phyloP scores from a whole-genome alignment of 2,888 invertebrate genomes.

The Epistrophe eligans region DNA sequence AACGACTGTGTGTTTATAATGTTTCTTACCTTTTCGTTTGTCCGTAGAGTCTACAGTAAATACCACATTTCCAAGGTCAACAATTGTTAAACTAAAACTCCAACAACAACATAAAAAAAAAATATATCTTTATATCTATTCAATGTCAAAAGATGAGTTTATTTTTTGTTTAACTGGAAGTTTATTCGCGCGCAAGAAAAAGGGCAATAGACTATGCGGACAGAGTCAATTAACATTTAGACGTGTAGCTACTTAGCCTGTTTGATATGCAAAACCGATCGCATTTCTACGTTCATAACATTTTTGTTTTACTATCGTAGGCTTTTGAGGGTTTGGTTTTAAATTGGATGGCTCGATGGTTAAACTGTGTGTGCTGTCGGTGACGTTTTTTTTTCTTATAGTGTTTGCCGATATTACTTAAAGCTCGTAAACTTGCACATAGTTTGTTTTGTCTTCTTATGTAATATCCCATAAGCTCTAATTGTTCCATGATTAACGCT shows the following conservation, averaged over 20 bases:
- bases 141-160: constrained; percentile 74
- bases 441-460: constrained; percentile 24
- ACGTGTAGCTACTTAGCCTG: constrained; percentile 38
- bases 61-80: constrained; percentile 71
- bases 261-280: constrained; percentile 34
- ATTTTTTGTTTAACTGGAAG: constrained; percentile 38
- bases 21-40: constrained; percentile 60
- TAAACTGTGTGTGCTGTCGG: neutral
- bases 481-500: neutral
- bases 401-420: constrained; percentile 31
- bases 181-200: constrained; percentile 52
- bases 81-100: constrained; percentile 48
- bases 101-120: constrained; percentile 16
- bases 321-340: constrained; percentile 24
- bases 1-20: constrained; percentile 56
- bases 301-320: constrained; percentile 9
- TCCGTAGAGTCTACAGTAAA: constrained; percentile 63
- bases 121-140: constrained; percentile 42
- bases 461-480: constrained; percentile 31
- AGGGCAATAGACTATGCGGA: constrained; percentile 69
- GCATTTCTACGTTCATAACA: constrained; percentile 10
- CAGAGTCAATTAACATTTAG: constrained; percentile 48
- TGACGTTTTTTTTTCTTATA: constrained; percentile 29
- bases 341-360: constrained; percentile 24
- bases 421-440: constrained; percentile 27